These are phyloP conservation scores for Lasioglossum villosulum DNA, from an alignment of 2,888 invertebrate genomes.

Conservation along the genomic window DNA sequence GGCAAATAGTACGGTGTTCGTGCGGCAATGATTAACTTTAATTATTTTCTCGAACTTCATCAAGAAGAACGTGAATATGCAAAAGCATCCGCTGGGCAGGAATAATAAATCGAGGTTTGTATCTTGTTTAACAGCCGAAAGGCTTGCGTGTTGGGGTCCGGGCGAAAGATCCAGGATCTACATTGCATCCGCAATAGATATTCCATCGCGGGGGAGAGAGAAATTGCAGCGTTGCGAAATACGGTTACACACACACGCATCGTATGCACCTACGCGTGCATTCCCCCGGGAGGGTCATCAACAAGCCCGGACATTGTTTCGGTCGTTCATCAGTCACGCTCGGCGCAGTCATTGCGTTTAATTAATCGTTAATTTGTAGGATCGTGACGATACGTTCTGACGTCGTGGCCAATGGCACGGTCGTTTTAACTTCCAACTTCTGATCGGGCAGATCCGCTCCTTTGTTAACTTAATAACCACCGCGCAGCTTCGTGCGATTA, in stretches of 20 bases:
- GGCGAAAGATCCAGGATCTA: conserved; percentile 2
- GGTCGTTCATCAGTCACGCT: conserved; percentile 77
- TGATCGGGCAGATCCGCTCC: neutral
- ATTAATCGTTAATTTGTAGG: conserved; percentile 78
- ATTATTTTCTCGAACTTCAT: neutral
- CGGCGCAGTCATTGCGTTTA: conserved; percentile 80
- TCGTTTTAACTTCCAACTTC: neutral
- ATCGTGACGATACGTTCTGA: conserved; percentile 35
- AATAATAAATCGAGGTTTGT: conserved; percentile 2
- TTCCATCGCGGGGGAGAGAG: conserved; percentile 13
- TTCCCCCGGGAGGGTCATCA: conserved; percentile 61
- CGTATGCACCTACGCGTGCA: conserved; percentile 48
- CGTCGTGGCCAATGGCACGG: conserved; percentile 48
- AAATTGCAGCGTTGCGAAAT: conserved; percentile 11
- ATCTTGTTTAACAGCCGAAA: conserved; percentile 16
- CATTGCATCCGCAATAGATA: conserved; percentile 3
- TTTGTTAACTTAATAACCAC: neutral
- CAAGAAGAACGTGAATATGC: neutral
- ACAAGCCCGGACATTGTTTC: conserved; percentile 78
- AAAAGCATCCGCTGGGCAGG: neutral
- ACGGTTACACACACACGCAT: conserved; percentile 5
- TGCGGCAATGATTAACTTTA: neutral
- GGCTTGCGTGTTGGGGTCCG: conserved; percentile 5
- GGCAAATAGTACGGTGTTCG: neutral
- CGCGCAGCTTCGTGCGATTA: neutral